phyloP scores from a whole-genome alignment of 2,888 invertebrate genomes.

The Aradus depressus region DNA sequence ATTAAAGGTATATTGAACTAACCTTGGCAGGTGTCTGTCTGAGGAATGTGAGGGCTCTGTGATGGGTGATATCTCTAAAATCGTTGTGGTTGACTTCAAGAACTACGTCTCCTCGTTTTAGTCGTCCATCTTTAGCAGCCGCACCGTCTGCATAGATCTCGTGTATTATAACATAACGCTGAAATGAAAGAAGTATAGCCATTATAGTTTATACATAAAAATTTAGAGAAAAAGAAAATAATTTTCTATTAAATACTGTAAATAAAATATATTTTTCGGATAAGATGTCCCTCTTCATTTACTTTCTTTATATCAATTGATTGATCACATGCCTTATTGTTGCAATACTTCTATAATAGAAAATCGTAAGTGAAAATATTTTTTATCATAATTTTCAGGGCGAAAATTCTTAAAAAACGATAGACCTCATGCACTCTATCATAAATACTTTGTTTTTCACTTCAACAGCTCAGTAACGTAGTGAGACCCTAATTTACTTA shows the following conservation, averaged over 20 bases:
- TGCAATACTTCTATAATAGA: no score
- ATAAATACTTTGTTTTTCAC: no score
- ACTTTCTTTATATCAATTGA: no score
- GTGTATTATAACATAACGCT: slow-evolving; percentile 84
- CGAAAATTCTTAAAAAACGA: slow-evolving; percentile 1
- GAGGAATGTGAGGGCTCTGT: slow-evolving; percentile 69
- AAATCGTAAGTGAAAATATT: no score
- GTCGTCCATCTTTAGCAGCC: slow-evolving; percentile 78
- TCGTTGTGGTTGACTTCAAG: slow-evolving; percentile 76
- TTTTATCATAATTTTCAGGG: neutral
- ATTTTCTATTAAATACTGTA: neutral
- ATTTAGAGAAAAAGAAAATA: slow-evolving; percentile 1
- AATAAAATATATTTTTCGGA: no score
- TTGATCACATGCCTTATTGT: no score
- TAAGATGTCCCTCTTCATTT: no score
- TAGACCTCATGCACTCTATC: no score
- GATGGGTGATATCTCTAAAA: slow-evolving; percentile 67
- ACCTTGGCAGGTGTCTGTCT: slow-evolving; percentile 70
- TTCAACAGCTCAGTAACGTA: no score
- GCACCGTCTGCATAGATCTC: slow-evolving; percentile 88
- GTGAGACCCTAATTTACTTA: no score
- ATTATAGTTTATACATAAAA: neutral
- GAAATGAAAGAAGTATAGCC: slow-evolving; percentile 27
- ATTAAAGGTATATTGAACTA: no score
- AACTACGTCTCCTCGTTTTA: slow-evolving; percentile 88